Evolutionary conservation across 2,113 vertebrate species (phyloP).

Genomic region (Crotalus viridis): DNA sequence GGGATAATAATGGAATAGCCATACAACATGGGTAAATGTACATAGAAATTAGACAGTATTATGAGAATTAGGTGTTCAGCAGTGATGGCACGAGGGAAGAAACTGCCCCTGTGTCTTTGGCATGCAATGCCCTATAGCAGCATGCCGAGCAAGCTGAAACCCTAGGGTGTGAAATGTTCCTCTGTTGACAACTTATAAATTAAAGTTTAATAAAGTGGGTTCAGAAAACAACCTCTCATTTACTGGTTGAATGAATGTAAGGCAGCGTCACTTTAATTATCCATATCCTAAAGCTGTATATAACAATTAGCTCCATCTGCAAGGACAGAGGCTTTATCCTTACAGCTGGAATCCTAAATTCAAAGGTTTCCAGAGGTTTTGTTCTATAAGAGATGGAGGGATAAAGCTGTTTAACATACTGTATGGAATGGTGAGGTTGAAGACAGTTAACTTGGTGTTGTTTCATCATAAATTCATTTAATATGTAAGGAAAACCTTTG

Average conservation of each 20-base stretch:
- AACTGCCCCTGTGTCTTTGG: no score
- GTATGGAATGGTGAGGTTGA: not conserved
- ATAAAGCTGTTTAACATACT: not conserved
- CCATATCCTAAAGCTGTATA: not conserved
- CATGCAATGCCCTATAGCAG: no score
- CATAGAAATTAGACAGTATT: no score
- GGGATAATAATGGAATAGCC: no score
- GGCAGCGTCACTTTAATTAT: not conserved
- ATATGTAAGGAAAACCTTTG: not conserved
- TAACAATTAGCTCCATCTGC: not conserved
- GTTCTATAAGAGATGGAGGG: no score
- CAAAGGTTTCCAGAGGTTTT: not conserved
- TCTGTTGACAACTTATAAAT: not conserved
- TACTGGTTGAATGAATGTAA: not conserved
- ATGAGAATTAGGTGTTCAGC: no score
- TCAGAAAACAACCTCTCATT: not conserved
- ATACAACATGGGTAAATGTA: no score
- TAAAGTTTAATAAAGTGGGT: not conserved
- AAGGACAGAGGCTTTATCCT: not conserved
- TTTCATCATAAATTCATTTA: not conserved
- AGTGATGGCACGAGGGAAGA: no score
- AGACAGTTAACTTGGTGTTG: not conserved
- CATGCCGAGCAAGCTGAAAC: no score
- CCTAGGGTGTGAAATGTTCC: not conserved
- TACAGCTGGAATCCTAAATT: not conserved